These are phyloP conservation scores for Acanthococcus lagerstroemiae DNA, from an alignment of 2,888 invertebrate species.

Conservation along the genomic window DNA sequence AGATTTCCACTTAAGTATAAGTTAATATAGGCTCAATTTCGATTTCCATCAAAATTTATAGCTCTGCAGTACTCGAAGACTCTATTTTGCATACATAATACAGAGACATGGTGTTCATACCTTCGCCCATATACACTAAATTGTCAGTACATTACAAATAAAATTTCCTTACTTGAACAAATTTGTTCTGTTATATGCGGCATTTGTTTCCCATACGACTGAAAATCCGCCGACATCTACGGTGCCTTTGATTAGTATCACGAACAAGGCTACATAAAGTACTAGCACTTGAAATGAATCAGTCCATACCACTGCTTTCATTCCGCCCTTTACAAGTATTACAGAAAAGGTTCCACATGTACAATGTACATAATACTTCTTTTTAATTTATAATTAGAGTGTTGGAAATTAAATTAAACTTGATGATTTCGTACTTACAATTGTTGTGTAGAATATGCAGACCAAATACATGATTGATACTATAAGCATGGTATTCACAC, in stretches of 20 bases:
- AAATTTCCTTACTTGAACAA: constrained; percentile 38
- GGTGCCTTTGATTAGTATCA: constrained; percentile 41
- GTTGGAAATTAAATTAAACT: too few relatives aligned
- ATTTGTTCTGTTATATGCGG: constrained; percentile 36
- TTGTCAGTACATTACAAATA: too few relatives aligned
- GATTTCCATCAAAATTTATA: too few relatives aligned
- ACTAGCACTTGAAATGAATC: constrained; percentile 43
- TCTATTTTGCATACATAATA: too few relatives aligned
- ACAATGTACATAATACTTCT: background rate
- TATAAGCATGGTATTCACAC: constrained; percentile 46
- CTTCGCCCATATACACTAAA: too few relatives aligned
- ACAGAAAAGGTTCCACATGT: background rate
- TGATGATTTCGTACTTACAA: constrained; percentile 43
- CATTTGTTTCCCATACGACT: constrained; percentile 40
- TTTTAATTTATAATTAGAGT: too few relatives aligned
- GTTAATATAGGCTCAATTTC: too few relatives aligned
- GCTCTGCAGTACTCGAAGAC: too few relatives aligned
- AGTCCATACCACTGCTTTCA: constrained; percentile 44
- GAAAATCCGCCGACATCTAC: constrained; percentile 41
- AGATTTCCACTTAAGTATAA: too few relatives aligned
- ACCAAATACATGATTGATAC: constrained; percentile 47
- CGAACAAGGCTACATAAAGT: constrained; percentile 41
- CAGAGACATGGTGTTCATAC: too few relatives aligned
- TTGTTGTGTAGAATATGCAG: constrained; percentile 48
- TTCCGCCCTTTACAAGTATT: constrained; percentile 40